A percentile compares a stretch with the other conserved stretches of the same genome.
Evolutionary conservation across 2,888 invertebrate species (phyloP).

Genomic region (Rotaria sp.): DNA sequence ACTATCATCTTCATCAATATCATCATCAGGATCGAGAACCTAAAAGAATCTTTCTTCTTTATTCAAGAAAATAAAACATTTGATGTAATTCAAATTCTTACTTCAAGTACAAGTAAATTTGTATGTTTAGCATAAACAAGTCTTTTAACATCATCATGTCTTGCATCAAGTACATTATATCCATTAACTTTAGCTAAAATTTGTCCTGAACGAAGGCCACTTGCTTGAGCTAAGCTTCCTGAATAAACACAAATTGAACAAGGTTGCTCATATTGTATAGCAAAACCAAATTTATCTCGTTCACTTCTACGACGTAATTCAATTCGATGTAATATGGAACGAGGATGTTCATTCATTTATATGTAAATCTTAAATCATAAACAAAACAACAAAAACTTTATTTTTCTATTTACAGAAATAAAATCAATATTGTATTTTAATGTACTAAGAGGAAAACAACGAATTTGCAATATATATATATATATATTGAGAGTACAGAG

Average conservation of each 20-base stretch:
- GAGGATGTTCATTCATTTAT: background rate
- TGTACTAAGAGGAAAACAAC: background rate
- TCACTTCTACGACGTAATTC: background rate
- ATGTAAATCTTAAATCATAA: background rate
- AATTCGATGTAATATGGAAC: background rate
- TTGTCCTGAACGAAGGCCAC: background rate
- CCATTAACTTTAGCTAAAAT: constrained; percentile 20
- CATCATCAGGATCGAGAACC: constrained; percentile 22
- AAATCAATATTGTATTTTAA: background rate
- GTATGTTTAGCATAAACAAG: constrained; percentile 20
- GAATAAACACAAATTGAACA: constrained; percentile 11
- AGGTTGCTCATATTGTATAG: constrained; percentile 24
- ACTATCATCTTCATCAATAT: background rate
- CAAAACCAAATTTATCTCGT: constrained; percentile 19
- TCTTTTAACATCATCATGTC: constrained; percentile 22
- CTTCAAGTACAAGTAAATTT: background rate
- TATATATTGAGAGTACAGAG: background rate
- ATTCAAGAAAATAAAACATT: background rate
- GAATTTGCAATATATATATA: background rate
- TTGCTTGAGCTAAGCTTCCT: constrained; percentile 4
- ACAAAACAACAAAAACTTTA: background rate
- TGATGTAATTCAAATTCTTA: background rate
- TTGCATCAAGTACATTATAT: background rate
- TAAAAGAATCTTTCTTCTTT: background rate
- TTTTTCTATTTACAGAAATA: background rate